Base-by-base conservation (phyloP, 2,888 invertebrate species). In the Campopleginae sp. region DNA sequence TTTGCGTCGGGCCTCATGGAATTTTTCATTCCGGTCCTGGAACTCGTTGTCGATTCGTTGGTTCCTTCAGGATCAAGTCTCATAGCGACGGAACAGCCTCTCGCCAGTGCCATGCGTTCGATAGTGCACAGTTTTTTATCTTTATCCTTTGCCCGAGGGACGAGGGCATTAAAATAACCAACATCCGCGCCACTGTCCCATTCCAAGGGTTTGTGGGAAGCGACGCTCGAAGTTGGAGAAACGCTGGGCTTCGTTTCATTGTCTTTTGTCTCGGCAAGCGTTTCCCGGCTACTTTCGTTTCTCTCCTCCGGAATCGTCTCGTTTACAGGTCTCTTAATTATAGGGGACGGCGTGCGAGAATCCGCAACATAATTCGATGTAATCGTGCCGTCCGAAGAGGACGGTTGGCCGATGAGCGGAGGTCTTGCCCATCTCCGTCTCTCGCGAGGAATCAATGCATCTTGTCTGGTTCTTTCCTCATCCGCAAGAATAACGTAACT, bases 161-260 rank as follows among this genome's bases (percentile, higher is more conserved):
- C 87, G 3, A 90, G 87, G 19, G 95, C 95, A 88, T 96, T 95
- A 44, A 94, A 95, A 93, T 98, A 98, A 0, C 98, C 98, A 65
- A 98, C 97, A 94, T 98, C 98, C 0, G 97, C 98, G 33, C 97
- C 96, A 51, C 97, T 97, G 92, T 98, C 98, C 98, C 98, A 98
- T 94, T 98, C 98, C 2, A 98, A 94, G 86, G 96, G 96, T 75
- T 96, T 95, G 90, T 96, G 96, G 0, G 97, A 96, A 74, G 96
- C 96, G 0, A 96, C 94, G 90, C 97, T 96, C 86, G 97, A 97
- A 23, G 97, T 96, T 0, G 97, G 97, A 7, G 97, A 97, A 33
- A 95, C 92, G n/a, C 93, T 93, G 81, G 94, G 94, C 86, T 95
- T 93, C 71, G 90, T 94, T 93, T 90, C 94, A 90, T 86, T 84